Base-by-base conservation (phyloP, 1,140 invertebrate species). In the Cataglyphis hispanica region DNA sequence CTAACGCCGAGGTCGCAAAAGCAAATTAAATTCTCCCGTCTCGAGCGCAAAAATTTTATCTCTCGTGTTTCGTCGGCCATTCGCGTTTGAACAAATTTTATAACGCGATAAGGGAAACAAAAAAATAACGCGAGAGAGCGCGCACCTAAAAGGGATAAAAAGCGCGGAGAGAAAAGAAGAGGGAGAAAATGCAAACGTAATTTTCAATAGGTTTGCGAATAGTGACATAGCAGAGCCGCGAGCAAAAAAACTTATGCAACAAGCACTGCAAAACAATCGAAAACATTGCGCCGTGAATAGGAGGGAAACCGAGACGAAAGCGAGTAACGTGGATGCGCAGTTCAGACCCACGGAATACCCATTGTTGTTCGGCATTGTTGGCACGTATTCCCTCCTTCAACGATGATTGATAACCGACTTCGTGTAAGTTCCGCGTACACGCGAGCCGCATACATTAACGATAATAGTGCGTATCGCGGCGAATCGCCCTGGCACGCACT, bases 381-480 rank as follows among this genome's bases (percentile, higher is more conserved):
- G 53, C 78, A 83, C 78, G 78, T 83, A 83, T 83, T 61, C 56
- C 37, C 67, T 83, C 53, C 78, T 83, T 83, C 78, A 83, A 83
- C 67, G 78, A 83, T 83, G 78, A 83, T 83, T 83, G 78, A 83
- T 83, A 83, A 83, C 78, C 78, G 53, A 58, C 78, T 74, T 83
- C n/a, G 53, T 22, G 78, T 83, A 83, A 83, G 78, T 83, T 83
- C 53, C 53, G 22, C 56, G 78, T 61, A 58, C 53, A 83, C 78
- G 78, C 78, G 78, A 61, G 67, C 53, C 78, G 78, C 78, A 83
- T 83, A 83, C 67, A 83, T 83, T 83, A 74, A 27, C 25, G 78
- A 83, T 83, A 83, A 83, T 72, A 72, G 53, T 83, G 78, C 78
- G 78, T 83, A 83, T 83, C 78, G 78, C 67, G 63, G n/a, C 63